A percentile compares a stretch with the other conserved stretches of the same genome.
These are phyloP conservation scores for Thumatha senex DNA, from an alignment of 2,888 invertebrate genomes.

Conservation along the genomic window DNA sequence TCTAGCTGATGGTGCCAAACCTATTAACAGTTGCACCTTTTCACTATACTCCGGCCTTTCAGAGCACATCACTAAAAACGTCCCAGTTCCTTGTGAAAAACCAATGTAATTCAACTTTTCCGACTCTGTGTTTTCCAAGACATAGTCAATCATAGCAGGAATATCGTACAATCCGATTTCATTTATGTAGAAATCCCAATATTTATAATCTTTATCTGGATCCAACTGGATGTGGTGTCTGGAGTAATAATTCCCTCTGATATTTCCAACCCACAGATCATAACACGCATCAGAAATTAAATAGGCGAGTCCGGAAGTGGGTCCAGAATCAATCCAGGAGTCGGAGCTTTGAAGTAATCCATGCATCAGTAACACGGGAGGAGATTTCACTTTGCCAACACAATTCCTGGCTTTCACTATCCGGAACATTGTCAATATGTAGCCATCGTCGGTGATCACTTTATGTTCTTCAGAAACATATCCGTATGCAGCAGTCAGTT, in stretches of 20 bases:
- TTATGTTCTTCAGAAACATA: conserved; percentile 55
- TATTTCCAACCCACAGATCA: conserved; percentile 53
- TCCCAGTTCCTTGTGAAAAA: conserved; percentile 42
- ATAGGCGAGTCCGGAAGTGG: conserved; percentile 46
- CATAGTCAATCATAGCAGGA: conserved; percentile 82
- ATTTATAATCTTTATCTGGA: conserved; percentile 47
- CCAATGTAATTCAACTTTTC: conserved; percentile 51
- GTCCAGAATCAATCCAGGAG: conserved; percentile 62
- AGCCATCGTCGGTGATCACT: conserved; percentile 62
- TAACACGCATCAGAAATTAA: conserved; percentile 41
- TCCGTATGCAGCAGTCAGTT: conserved; percentile 46
- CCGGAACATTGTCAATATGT: conserved; percentile 55
- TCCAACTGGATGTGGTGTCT: conserved; percentile 66
- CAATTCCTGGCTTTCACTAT: conserved; percentile 48
- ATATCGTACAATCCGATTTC: conserved; percentile 85
- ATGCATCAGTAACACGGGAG: conserved; percentile 65
- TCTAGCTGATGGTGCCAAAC: conserved; percentile 85
- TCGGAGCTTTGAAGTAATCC: conserved; percentile 63
- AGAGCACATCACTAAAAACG: conserved; percentile 84
- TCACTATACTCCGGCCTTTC: conserved; percentile 85
- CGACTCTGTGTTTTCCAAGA: conserved; percentile 48
- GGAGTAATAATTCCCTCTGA: conserved; percentile 73
- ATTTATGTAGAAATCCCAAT: conserved; percentile 68
- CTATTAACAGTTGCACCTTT: conserved; percentile 84
- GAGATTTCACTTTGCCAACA: conserved; percentile 23